A percentile compares a stretch with the other conserved stretches of the same genome.
phyloP scores from a whole-genome alignment of 2,888 invertebrate genomes.

The Aplocera efformata region DNA sequence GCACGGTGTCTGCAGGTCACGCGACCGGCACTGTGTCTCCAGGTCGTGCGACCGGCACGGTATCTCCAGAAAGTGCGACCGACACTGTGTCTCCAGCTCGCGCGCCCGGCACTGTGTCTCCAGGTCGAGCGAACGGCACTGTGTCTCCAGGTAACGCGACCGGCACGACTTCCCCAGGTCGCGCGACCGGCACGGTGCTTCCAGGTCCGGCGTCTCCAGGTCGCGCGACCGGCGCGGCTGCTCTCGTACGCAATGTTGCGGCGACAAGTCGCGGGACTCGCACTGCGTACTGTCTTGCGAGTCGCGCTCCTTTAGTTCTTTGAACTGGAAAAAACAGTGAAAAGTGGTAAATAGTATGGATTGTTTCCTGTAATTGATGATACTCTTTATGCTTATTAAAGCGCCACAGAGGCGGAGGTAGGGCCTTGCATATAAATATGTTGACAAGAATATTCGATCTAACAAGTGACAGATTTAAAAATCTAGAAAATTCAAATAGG shows the following conservation, averaged over 20 bases:
- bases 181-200: slow-evolving; percentile 30
- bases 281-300: slow-evolving; percentile 18
- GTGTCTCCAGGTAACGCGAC: slow-evolving; percentile 26
- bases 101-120: slow-evolving; percentile 44
- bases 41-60: slow-evolving; percentile 33
- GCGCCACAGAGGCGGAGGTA: no score
- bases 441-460: no score
- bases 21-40: slow-evolving; percentile 37
- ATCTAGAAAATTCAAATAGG: no score
- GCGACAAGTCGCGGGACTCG: slow-evolving; percentile 37
- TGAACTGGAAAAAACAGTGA: slow-evolving; percentile 35
- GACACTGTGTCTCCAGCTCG: slow-evolving; percentile 44
- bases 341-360: background rate
- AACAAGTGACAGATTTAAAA: no score
- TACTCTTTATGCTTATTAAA: no score
- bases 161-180: slow-evolving; percentile 44
- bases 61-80: slow-evolving; percentile 24
- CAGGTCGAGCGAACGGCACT: slow-evolving; percentile 32
- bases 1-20: slow-evolving; percentile 32
- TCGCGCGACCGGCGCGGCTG: slow-evolving; percentile 41
- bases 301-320: slow-evolving; percentile 34
- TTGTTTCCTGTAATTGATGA: no score
- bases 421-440: no score
- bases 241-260: slow-evolving; percentile 42
- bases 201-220: slow-evolving; percentile 19